phyloP scores from a whole-genome alignment of 2,888 invertebrate genomes.

The Nebria brevicollis region DNA sequence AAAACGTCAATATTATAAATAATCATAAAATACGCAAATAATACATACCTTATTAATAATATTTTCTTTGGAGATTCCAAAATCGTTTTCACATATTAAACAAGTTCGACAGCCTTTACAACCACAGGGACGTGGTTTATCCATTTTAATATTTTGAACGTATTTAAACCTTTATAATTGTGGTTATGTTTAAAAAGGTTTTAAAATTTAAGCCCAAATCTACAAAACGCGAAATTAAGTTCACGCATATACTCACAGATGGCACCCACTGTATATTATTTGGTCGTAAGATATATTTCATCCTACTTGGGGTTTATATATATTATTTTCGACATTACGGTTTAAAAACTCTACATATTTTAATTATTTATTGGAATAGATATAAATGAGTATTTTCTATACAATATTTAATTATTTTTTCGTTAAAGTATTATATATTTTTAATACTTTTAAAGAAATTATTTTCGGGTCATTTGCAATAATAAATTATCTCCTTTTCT shows the following conservation, averaged over 20 bases:
- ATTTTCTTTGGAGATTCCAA: constrained; percentile 60
- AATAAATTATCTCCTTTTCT: not conserved
- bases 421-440: constrained; percentile 25
- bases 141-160: constrained; percentile 62
- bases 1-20: constrained; percentile 52
- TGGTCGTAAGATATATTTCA: too few species aligned
- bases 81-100: constrained; percentile 82
- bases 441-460: constrained; percentile 43
- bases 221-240: not conserved
- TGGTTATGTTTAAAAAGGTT: constrained; percentile 17
- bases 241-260: not conserved
- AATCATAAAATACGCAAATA: constrained; percentile 53
- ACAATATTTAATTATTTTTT: constrained; percentile 14
- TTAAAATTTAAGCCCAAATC: not conserved
- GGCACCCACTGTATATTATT: not conserved
- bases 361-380: too few species aligned
- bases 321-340: not conserved
- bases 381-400: not conserved
- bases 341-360: not conserved
- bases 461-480: constrained; percentile 36
- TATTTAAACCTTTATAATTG: constrained; percentile 22
- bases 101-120: constrained; percentile 95
- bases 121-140: constrained; percentile 81
- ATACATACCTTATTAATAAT: constrained; percentile 58
- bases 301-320: too few species aligned